Base-by-base conservation (phyloP, 2,113 vertebrate genomes). In the Tragelaphus buxtoni region DNA sequence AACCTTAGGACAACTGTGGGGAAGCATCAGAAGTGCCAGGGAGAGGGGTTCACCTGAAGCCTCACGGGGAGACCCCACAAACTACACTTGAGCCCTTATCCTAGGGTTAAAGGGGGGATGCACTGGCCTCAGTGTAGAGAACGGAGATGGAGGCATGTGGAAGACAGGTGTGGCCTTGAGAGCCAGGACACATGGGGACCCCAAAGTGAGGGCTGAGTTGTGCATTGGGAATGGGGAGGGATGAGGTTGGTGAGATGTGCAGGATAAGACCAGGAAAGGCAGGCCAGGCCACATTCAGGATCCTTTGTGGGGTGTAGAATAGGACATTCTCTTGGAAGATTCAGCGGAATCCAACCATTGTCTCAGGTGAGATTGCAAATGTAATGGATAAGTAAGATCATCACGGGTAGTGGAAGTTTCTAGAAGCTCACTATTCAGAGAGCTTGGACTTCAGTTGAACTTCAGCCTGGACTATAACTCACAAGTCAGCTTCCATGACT, bases 61-160 rank as follows among this genome's bases (percentile, higher is more conserved):
- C 4, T 26, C 12, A 4, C 0, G 3, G 26, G 28, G 8, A 79
- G 39, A 42, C 9, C 0, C 7, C 3, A 0, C 5, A 26, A 24
- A 6, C 0, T 3, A 16, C 0, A 10, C 7, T 14, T 9, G 16
- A 35, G 20, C 55, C 24, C 1, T 79, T 9, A 22, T 3, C 7
- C 11, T 30, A 2, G 42, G 17, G 2, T 14, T 22, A 30, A 30
- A 72, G 14, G 58, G 24, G 69, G 51, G 2, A 2, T 9, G 8
- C 0, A 0, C 35, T 58, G 69, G 13, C 47, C 53, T 81, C 2
- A 1, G 26, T 35, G 13, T 1, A 1, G 9, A 13, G 35, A 26
- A 20, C 30, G 30, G 49, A 63, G 26, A 49, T 30, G n/a, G 24
- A 26, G 4, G 55, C 20, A 1, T 1, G 18, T 39, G 24, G 4